These are phyloP conservation scores for Eupithecia subumbrata DNA, from an alignment of 2,888 invertebrate genomes.

Conservation along the genomic window DNA sequence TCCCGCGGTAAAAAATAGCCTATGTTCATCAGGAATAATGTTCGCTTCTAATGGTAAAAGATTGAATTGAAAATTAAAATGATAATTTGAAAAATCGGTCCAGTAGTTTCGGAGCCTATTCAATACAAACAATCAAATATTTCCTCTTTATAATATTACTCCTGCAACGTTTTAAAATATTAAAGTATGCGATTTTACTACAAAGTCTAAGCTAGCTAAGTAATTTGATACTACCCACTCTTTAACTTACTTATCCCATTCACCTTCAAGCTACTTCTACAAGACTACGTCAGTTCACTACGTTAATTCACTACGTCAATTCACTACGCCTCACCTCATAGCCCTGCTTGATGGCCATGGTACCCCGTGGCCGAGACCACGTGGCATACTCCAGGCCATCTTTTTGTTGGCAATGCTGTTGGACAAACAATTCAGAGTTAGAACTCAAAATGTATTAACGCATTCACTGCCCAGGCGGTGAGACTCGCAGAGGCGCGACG, in stretches of 20 bases:
- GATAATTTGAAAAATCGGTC: too few species aligned
- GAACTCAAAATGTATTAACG: slow-evolving; percentile 15
- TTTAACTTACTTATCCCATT: background rate
- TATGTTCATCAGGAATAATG: too few species aligned
- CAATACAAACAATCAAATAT: too few species aligned
- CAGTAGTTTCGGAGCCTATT: too few species aligned
- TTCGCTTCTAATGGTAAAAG: too few species aligned
- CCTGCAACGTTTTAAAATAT: background rate
- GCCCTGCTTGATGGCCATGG: slow-evolving; percentile 85
- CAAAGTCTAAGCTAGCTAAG: background rate
- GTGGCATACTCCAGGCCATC: slow-evolving; percentile 85
- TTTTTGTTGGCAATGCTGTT: slow-evolving; percentile 86
- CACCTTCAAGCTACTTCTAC: background rate
- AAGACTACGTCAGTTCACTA: slow-evolving; percentile 13
- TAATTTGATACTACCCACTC: background rate
- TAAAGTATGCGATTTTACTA: slow-evolving; percentile 8
- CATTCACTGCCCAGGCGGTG: too few species aligned
- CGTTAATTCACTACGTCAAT: slow-evolving; percentile 9
- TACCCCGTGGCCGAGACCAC: slow-evolving; percentile 84
- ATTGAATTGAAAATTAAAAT: too few species aligned
- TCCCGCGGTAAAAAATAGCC: too few species aligned
- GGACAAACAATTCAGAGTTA: slow-evolving; percentile 57
- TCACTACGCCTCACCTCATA: slow-evolving; percentile 79
- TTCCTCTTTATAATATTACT: too few species aligned
- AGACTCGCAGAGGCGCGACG: too few species aligned